Conservation (phyloP, 2,797 vertebrate species). For the Loris lydekkerianus region DNA sequence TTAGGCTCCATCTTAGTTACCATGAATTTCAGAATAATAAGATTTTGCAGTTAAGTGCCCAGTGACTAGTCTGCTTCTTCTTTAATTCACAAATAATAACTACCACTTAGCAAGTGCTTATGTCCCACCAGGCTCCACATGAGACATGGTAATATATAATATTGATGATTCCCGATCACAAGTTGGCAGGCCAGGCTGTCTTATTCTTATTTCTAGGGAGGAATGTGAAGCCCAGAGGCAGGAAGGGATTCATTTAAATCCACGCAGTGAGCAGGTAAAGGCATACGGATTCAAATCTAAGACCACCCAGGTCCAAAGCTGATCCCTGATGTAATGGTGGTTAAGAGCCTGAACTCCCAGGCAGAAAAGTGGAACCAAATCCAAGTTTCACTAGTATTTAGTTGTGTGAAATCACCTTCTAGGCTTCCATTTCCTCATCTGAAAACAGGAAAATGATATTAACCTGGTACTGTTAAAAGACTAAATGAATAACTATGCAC, state of each 20-base stretch:
- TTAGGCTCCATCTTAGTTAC: conserved; percentile 21
- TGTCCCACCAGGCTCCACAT: background rate
- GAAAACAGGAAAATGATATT: background rate
- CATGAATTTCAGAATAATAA: conserved; percentile 58
- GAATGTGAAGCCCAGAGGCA: background rate
- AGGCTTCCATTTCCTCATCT: background rate
- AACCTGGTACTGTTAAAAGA: background rate
- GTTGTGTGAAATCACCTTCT: background rate
- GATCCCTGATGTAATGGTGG: background rate
- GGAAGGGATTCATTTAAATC: background rate
- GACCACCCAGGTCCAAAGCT: background rate
- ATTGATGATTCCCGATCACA: background rate
- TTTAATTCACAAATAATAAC: conserved; percentile 21
- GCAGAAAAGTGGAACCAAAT: background rate
- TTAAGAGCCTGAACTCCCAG: background rate
- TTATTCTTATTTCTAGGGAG: background rate
- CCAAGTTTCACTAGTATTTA: background rate
- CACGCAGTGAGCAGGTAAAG: background rate
- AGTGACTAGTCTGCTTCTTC: conserved; percentile 21
- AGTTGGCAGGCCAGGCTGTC: background rate
- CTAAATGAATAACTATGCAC: background rate
- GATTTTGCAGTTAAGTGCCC: conserved; percentile 33
- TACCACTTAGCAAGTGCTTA: background rate
- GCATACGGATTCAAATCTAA: background rate
- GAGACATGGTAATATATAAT: background rate